Evolutionary conservation across 2,888 invertebrate species (phyloP).

Genomic region (Orchesellides sinensis): DNA sequence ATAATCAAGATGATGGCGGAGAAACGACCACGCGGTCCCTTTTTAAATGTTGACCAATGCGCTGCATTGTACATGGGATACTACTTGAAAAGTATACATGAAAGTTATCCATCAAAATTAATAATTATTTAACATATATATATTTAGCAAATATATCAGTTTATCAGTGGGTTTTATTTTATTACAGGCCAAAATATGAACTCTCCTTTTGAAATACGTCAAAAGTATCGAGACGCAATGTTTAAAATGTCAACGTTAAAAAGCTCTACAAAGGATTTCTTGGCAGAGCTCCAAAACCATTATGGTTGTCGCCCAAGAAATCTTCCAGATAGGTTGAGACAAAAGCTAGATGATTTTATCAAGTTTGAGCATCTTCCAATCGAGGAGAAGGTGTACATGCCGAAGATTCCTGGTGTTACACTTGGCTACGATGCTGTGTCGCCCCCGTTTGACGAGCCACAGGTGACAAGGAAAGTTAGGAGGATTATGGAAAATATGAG

Average conservation of each 20-base stretch:
- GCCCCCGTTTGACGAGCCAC: constrained; percentile 21
- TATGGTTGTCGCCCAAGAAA: constrained; percentile 56
- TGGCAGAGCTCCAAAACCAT: constrained; percentile 40
- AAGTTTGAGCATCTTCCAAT: constrained; percentile 41
- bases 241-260: constrained; percentile 63
- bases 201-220: constrained; percentile 45
- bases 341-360: constrained; percentile 54
- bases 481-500: constrained; percentile 33
- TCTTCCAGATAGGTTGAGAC: constrained; percentile 48
- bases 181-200: constrained; percentile 67
- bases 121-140: neutral
- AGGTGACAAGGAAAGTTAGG: constrained; percentile 27
- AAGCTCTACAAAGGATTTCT: constrained; percentile 41
- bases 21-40: constrained; percentile 65
- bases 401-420: constrained; percentile 51
- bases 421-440: constrained; percentile 22
- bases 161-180: neutral
- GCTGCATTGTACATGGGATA: constrained; percentile 68
- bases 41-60: constrained; percentile 61
- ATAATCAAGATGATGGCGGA: constrained; percentile 57
- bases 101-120: neutral
- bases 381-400: constrained; percentile 59
- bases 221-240: constrained; percentile 70
- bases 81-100: constrained; percentile 66
- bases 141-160: neutral